Evolutionary conservation across 2,797 vertebrate genomes (phyloP), one percentile per base, ranked within the genome.

Genomic region (Furcifer pardalis): DNA sequence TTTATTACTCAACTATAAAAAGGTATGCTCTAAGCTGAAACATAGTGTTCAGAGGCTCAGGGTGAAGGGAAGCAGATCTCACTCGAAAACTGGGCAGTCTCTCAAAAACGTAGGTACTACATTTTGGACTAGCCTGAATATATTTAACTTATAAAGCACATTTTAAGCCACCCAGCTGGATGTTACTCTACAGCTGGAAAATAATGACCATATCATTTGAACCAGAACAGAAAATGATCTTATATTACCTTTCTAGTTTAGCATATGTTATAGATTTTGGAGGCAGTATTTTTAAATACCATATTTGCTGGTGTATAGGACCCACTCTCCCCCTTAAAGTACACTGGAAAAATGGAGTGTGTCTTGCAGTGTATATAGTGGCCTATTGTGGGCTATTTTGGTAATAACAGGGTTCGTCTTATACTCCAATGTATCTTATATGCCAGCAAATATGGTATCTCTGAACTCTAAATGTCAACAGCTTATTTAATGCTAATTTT

Each of bases 131-230:
- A 87, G 82, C 78, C 88, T 89, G 82, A 78, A 82, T 77, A 79
- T 30, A 1, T 85, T 90, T 84, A 89, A 86, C 85, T 83, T 80
- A 91, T 75, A 84, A 77, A 86, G 85, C 66, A 84, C 17, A 1
- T 87, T 92, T 91, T 87, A 92, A 81, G 82, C 83, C 81, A 79
- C 66, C 85, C 91, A 85, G 92, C 85, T 91, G 91, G 82, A 88
- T 91, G 77, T 68, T 92, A 66, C 12, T 73, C 84, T 86, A 90
- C 88, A 89, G 89, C 90, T 87, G 86, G 85, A 89, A 93, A 92
- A 89, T 84, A 92, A 91, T 81, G 87, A 86, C 42, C 83, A 0
- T 49, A 84, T 74, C 65, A 27, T 44, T 86, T 74, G 82, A 63
- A 83, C 35, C 49, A 82, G 82, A 86, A 73, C 77, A 90, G 84